Base-by-base conservation (phyloP, 2,888 invertebrate genomes). In the Argyra leucocephala region DNA sequence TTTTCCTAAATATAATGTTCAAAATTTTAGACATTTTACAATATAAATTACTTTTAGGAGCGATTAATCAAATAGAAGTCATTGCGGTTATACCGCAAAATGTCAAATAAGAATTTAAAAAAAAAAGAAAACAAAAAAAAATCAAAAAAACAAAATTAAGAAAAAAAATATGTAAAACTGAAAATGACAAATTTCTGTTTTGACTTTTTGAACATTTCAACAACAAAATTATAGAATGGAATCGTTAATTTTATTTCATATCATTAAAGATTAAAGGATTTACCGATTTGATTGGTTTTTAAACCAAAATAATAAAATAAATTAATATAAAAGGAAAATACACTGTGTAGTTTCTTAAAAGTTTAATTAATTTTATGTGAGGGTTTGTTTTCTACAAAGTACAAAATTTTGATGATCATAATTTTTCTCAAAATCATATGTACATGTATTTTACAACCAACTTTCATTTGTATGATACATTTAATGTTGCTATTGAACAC, bases 161-260 rank as follows among this genome's bases (percentile, higher is more conserved):
- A 48, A 12, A 48, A 48, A 12, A 18, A 48, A 48, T 48, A 18
- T 48, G 31, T 48, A 5, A 18, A 48, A 7, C 5, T 31, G 31
- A 12, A 48, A 48, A n/a, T 48, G 48, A 48, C n/a, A 48, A 48
- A 48, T 48, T 48, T 48, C 48, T 15, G n/a, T n/a, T 48, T 48
- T 15, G 15, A 48, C 12, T 48, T 48, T 48, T 48, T 48, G 48
- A 48, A 48, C 48, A 48, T 48, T 48, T 48, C 12, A 18, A 48
- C 48, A 48, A 48, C 48, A 48, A 48, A 48, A 48, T 48, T 48
- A 48, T 48, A 48, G 15, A 48, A 48, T 48, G 48, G n/a, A 18
- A 18, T 48, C 48, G 48, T 48, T 48, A 48, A 48, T 48, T 48
- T 48, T 48, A 18, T 48, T 18, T 48, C 12, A 37, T 37, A n/a